phyloP scores from a whole-genome alignment of 2,113 vertebrate species.

The Excalfactoria chinensis region DNA sequence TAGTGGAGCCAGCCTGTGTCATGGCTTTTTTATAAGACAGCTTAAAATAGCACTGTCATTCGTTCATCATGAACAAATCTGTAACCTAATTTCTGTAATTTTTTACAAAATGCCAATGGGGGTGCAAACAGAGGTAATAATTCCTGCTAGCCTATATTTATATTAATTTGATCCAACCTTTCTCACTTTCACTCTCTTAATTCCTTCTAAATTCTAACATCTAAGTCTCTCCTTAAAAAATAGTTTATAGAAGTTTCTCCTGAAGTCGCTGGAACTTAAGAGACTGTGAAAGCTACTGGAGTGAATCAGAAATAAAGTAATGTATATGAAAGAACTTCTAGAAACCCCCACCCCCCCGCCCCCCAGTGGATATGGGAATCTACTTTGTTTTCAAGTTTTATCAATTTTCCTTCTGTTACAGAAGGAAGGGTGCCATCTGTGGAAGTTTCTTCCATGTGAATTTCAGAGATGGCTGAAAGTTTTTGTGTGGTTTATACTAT shows the following conservation, averaged over 20 bases:
- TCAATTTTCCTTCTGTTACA: neutral
- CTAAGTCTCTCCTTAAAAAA: neutral
- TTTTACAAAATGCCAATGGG: neutral
- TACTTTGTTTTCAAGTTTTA: neutral
- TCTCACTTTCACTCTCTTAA: neutral
- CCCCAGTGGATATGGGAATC: neutral
- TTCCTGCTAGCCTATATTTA: neutral
- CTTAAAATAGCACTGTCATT: neutral
- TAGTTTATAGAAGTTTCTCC: neutral
- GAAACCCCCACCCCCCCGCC: neutral
- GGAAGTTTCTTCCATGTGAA: neutral
- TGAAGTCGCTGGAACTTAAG: neutral
- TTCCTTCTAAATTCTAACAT: neutral
- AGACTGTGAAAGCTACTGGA: neutral
- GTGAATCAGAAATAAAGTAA: neutral
- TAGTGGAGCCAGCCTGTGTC: neutral
- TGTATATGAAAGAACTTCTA: neutral
- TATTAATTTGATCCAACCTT: neutral
- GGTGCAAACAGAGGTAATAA: neutral
- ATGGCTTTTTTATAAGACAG: neutral
- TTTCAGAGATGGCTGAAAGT: neutral
- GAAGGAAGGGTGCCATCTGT: neutral
- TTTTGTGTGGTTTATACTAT: neutral
- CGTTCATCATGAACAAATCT: neutral
- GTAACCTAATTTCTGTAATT: neutral